These are phyloP conservation scores for Xiphophorus maculatus DNA, from an alignment of 2,113 vertebrate genomes.

Conservation along the genomic window DNA sequence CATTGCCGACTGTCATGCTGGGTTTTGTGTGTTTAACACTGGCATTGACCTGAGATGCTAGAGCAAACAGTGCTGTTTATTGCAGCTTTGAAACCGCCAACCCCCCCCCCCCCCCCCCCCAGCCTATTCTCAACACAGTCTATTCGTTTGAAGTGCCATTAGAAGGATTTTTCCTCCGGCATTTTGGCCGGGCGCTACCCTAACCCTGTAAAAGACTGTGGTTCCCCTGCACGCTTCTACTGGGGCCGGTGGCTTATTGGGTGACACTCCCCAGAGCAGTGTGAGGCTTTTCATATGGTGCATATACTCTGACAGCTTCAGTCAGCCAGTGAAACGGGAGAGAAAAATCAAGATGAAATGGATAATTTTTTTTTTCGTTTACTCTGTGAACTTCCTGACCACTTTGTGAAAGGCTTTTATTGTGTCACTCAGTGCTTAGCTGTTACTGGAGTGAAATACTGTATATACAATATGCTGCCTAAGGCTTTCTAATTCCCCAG, in stretches of 20 bases:
- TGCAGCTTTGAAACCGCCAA: conserved; percentile 62
- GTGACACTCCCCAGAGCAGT: conserved; percentile 71
- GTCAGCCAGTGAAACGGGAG: conserved; percentile 49
- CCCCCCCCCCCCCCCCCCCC: conserved; percentile 57
- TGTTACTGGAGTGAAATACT: conserved; percentile 54
- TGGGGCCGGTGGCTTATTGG: conserved; percentile 53
- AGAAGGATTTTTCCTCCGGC: conserved; percentile 60
- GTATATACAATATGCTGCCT: conserved; percentile 30
- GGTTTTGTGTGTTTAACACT: conserved; percentile 69
- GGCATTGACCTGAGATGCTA: conserved; percentile 71
- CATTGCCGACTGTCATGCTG: conserved; percentile 51
- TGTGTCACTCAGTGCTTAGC: conserved; percentile 62
- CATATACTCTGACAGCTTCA: conserved; percentile 34
- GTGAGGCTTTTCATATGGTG: conserved; percentile 37
- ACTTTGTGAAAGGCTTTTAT: conserved; percentile 68
- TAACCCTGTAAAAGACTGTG: conserved; percentile 70
- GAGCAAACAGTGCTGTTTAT: conserved; percentile 68
- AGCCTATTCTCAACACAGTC: conserved; percentile 60
- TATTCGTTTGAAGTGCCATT: conserved; percentile 76
- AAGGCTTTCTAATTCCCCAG: conserved; percentile 41
- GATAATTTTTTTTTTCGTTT: conserved; percentile 49
- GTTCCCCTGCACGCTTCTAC: conserved; percentile 61
- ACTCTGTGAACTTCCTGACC: conserved; percentile 61
- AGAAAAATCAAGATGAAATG: conserved; percentile 42
- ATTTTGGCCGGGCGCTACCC: conserved; percentile 56